Evolutionary conservation across 2,797 vertebrate species (phyloP).

Genomic region (Coluber constrictor): DNA sequence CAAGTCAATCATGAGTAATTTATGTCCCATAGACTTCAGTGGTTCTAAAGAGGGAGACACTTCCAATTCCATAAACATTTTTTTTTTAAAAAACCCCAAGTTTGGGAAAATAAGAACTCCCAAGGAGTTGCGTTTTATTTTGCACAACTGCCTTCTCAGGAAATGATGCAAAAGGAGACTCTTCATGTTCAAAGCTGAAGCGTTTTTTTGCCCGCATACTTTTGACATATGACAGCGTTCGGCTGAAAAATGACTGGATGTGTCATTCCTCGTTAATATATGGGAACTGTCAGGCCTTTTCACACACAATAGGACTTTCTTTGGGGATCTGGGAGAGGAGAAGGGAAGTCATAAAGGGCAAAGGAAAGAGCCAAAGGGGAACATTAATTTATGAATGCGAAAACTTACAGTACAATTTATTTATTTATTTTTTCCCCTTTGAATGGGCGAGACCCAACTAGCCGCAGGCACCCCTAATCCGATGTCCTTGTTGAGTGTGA

Average conservation of each 20-base stretch:
- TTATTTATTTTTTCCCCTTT: constrained; percentile 46
- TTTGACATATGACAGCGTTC: constrained; percentile 22
- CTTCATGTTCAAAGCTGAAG: constrained; percentile 29
- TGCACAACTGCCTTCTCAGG: background rate
- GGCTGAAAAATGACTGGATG: constrained; percentile 62
- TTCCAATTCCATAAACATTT: background rate
- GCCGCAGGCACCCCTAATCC: constrained; percentile 57
- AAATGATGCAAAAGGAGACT: background rate
- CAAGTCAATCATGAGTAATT: background rate
- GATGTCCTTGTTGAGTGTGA: constrained; percentile 52
- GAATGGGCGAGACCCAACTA: constrained; percentile 61
- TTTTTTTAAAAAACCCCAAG: background rate
- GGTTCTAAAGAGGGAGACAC: background rate
- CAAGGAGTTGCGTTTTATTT: background rate
- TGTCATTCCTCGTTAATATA: constrained; percentile 65
- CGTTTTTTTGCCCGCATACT: constrained; percentile 37
- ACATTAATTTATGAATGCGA: constrained; percentile 68
- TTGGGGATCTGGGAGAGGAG: constrained; percentile 56
- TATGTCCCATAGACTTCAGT: background rate
- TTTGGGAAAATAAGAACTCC: background rate
- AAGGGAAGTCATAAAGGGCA: constrained; percentile 68
- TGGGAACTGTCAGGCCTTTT: constrained; percentile 61
- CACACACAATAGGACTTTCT: constrained; percentile 66
- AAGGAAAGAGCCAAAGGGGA: constrained; percentile 61
- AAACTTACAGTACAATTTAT: constrained; percentile 65